Base-by-base conservation (phyloP, 2,888 invertebrate genomes). In the Drosophila rubida region DNA sequence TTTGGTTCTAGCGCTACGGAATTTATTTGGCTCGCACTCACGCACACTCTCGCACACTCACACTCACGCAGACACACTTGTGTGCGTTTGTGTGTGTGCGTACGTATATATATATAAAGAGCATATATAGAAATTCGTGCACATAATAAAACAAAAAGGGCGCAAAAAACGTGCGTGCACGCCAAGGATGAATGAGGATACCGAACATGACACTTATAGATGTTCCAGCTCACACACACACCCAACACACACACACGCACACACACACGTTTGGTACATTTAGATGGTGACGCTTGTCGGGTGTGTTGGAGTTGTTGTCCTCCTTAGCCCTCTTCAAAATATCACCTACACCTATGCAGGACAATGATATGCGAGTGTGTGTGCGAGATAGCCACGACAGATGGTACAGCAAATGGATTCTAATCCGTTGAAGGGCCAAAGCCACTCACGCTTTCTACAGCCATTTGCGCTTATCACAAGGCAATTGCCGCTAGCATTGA, bases 1-100 rank as follows among this genome's bases (percentile, higher is more conserved):
- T 92, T 91, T 90, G 89, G 91, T 91, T 90, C 91, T 91, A 92
- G 92, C 91, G 91, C 90, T 91, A 88, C 89, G 91, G 91, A 91
- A 91, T 91, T 91, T 91, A 91, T 91, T 91, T 89, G 87, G 89
- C 82, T 86, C 86, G 83, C 87, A 86, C 66, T 85, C 68, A 85
- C 78, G 78, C 73, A 76, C 76, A 82, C 69, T 74, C 74, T 75
- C 54, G 68, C 37, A 61, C 53, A 51, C 51, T 68, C 27, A 66
- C 54, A 57, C 35, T 39, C 35, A 66, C 14, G 54, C 67, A 51
- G 6, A 19, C 11, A 19, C 35, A 37, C 13, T 46, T 19, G 1
- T 19, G 27, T 9, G 25, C 9, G 4, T 32, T 11, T 61, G 37
- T 67, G 27, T 61, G 69, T 78, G 27, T 62, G 64, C 55, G 66